A percentile compares a stretch with the other conserved stretches of the same genome.
phyloP scores from a whole-genome alignment of 2,888 invertebrate species.

The Lissocephala sabroskyi region DNA sequence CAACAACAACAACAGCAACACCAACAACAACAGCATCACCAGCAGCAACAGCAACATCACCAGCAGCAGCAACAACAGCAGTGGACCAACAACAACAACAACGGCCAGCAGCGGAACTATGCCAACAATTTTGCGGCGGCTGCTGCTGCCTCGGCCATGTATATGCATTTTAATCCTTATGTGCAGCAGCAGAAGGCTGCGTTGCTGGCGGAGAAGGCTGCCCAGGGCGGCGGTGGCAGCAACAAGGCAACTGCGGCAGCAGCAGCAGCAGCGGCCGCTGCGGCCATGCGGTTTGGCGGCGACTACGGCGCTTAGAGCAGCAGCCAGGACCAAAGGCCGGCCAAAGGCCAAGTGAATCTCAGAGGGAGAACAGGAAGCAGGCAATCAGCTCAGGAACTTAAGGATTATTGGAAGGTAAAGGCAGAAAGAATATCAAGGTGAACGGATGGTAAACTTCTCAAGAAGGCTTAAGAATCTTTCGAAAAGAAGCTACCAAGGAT shows the following conservation, averaged over 20 bases:
- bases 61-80: constrained; percentile 10
- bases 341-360: too few relatives aligned
- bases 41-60: constrained; percentile 16
- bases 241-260: constrained; percentile 14
- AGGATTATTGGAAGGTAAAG: too few relatives aligned
- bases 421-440: too few relatives aligned
- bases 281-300: constrained; percentile 30
- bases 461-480: too few relatives aligned
- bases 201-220: constrained; percentile 50
- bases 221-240: constrained; percentile 36
- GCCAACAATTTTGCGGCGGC: constrained; percentile 53
- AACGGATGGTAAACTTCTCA: too few relatives aligned
- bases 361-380: too few relatives aligned
- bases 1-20: constrained; percentile 27
- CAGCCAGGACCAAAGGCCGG: too few relatives aligned
- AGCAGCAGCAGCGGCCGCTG: constrained; percentile 22
- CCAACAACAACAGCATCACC: constrained; percentile 12
- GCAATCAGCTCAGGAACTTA: too few relatives aligned
- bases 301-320: too few relatives aligned
- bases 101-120: constrained; percentile 27
- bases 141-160: constrained; percentile 49
- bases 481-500: too few relatives aligned
- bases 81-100: constrained; percentile 15
- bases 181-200: constrained; percentile 60
- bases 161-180: constrained; percentile 63